Evolutionary conservation across 1,140 invertebrate genomes (phyloP), one percentile per base, ranked within the genome.

Genomic region (Physella acuta): DNA sequence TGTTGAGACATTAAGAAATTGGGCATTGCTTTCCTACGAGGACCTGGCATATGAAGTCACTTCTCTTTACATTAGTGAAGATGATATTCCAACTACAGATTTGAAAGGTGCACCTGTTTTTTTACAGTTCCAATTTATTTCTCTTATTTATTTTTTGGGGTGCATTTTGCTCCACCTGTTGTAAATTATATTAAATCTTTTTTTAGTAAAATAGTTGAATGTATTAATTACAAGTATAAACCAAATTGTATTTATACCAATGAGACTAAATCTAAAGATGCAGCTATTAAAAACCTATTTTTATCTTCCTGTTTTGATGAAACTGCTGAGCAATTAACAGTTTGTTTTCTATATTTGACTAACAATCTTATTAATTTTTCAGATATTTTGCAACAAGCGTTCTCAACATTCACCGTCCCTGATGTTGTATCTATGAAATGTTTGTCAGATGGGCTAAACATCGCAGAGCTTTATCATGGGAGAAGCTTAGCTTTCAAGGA

Each of bases 401-500:
- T 83, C 24, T 62, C 59, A 37, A 75, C 71, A 28, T 84, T 86
- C 60, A 72, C 68, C 39, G 60, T 74, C 30, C 77, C 80, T 17
- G 79, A 82, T 24, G 75, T 86, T 14, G 78, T 82, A 8, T 74
- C 79, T 2, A 72, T 85, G 30, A 66, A 58, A 20, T 53, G 71
- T 17, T 70, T 87, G 36, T 64, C 75, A n/a, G 71, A 79, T 52
- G 81, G 76, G 8, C 68, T 86, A 5, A 82, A 73, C 31, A 76
- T 88, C 14, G 78, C 85, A 20, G 87, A 88, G 73, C 71, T 87
- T 30, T 88, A 85, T 71, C 86, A 88, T 75, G 87, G 87, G 3
- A 73, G 73, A 28, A 87, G 87, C 0, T 76, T 85, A 73, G 83
- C 86, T 5, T 88, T 88, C 76, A 88, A 88, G 74, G 87, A 88